These are phyloP conservation scores for Plectropomus leopardus DNA, from an alignment of 2,113 vertebrate species.

Conservation along the genomic window DNA sequence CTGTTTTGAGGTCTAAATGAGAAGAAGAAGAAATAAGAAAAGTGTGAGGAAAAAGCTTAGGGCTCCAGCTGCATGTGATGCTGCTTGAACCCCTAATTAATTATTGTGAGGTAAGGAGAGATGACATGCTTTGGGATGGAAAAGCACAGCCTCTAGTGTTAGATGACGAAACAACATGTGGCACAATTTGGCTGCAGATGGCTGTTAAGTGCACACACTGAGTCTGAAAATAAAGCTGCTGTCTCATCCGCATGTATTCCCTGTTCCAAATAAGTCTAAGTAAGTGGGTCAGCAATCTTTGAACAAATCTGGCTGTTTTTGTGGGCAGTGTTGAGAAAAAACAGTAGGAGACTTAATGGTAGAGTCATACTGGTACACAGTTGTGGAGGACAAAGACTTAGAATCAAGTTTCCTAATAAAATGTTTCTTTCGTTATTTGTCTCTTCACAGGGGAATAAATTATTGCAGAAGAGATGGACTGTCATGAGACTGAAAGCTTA, in stretches of 20 bases:
- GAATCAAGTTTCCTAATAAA: neutral
- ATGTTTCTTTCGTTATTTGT: too few relatives aligned
- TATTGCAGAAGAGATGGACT: neutral
- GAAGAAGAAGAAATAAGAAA: too few relatives aligned
- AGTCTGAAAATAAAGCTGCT: constrained; percentile 65
- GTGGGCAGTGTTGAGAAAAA: constrained; percentile 10
- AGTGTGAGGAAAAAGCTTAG: too few relatives aligned
- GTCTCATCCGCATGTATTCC: constrained; percentile 52
- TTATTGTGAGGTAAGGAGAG: neutral
- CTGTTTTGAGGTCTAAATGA: too few relatives aligned
- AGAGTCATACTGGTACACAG: neutral
- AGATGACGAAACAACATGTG: constrained; percentile 26
- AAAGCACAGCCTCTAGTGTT: constrained; percentile 61
- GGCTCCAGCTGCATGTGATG: too few relatives aligned
- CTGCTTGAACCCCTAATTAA: too few relatives aligned
- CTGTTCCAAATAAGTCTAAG: constrained; percentile 32
- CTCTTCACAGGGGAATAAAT: neutral
- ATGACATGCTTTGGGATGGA: neutral
- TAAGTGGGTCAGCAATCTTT: constrained; percentile 66
- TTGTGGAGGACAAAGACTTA: neutral
- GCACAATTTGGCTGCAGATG: neutral
- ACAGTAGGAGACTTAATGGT: neutral
- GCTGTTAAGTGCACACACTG: neutral
- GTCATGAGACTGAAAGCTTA: neutral
- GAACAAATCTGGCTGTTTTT: constrained; percentile 44